Evolutionary conservation across 1,140 invertebrate species (phyloP), one percentile per base, ranked within the genome.

Genomic region (Diplogasteroides magnus): DNA sequence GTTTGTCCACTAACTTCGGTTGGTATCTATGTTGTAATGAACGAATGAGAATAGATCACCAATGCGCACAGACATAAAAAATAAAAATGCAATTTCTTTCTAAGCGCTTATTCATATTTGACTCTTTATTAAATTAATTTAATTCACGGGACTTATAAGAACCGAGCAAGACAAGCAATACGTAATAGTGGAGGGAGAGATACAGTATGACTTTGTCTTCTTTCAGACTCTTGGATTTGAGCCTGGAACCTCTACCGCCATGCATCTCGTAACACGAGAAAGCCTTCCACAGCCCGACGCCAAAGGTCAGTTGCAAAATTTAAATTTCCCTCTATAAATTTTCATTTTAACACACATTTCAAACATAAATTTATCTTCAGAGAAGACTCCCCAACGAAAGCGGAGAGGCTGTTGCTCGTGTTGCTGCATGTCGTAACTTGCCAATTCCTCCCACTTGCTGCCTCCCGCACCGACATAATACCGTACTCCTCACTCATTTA

Each of bases 261-360:
- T 98, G 96, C 96, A 98, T 88, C 89, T 98, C 77, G 94, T 98
- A 82, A 93, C 95, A 76, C 89, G 96, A 85, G 96, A 98, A 87
- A 97, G 96, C 86, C 88, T 98, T 84, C 95, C 95, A 78, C 94
- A 98, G 87, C 94, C 95, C 77, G 97, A 97, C 87, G 94, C 92
- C 83, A 93, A 94, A 90, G 93, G 93, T 95, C 29, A 67, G 77
- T 62, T 60, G 23, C 25, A 11, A 1, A 15, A 73, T 61, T 60
- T 55, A 48, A 37, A 60, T 57, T 60, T 31, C 55, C 67, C 48
- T 31, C 59, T 31, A 58, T 69, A 56, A 28, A 65, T 29, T 37
- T n/a, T n/a, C n/a, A n/a, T n/a, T n/a, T n/a, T n/a, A n/a, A 31
- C 57, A 60, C 55, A 60, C 32, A 26, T 61, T 55, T 23, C 19